Evolutionary conservation across 1,140 invertebrate genomes (phyloP).

Genomic region (Colletes latitarsis): DNA sequence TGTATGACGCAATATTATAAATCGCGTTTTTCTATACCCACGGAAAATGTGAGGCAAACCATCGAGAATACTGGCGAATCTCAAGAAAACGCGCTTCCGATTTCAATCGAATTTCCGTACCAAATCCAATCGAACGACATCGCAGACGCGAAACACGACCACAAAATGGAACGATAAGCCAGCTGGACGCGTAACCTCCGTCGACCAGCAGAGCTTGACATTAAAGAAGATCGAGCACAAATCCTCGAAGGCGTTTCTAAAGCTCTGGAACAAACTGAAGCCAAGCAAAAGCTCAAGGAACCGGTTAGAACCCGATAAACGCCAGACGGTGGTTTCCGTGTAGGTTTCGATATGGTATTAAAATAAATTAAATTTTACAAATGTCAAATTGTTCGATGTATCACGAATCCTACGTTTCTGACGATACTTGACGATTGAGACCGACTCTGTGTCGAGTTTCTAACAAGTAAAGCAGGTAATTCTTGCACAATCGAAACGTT

Average conservation of each 20-base stretch:
- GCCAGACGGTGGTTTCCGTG: slow-evolving; percentile 24
- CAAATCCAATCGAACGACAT: slow-evolving; percentile 32
- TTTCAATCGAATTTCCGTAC: slow-evolving; percentile 32
- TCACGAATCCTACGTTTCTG: too few relatives aligned
- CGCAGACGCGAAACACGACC: slow-evolving; percentile 5
- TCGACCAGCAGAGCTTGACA: background rate
- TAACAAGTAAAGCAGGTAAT: background rate
- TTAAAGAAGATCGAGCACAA: slow-evolving; percentile 35
- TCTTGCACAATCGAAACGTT: too few relatives aligned
- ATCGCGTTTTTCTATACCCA: background rate
- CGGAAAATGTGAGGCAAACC: slow-evolving; percentile 51
- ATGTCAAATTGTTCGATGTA: background rate
- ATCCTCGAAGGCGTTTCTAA: slow-evolving; percentile 46
- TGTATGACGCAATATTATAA: background rate
- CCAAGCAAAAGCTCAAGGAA: slow-evolving; percentile 35
- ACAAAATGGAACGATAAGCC: slow-evolving; percentile 37
- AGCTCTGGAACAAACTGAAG: slow-evolving; percentile 53
- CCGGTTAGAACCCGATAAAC: background rate
- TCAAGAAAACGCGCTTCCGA: slow-evolving; percentile 40
- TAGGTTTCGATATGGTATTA: slow-evolving; percentile 29
- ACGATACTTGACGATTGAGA: background rate
- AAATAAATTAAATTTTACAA: background rate
- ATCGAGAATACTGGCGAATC: slow-evolving; percentile 59
- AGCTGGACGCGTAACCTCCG: slow-evolving; percentile 10
- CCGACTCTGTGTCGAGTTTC: too few relatives aligned